Evolutionary conservation across 2,113 vertebrate species (phyloP).

Genomic region (Cyprinodon variegatus): DNA sequence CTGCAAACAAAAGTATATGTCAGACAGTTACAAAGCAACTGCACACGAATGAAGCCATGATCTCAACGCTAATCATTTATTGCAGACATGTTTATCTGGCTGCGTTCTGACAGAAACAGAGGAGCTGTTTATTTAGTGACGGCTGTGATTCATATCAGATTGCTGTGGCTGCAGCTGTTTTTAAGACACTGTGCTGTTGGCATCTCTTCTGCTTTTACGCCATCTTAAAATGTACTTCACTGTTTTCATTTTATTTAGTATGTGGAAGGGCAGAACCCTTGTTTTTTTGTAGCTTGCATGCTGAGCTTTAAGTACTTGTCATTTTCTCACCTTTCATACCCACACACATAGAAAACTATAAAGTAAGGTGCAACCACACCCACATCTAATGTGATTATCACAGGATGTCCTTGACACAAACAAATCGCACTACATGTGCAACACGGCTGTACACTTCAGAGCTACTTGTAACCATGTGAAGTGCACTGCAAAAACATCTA

Average conservation of each 20-base stretch:
- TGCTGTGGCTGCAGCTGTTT: conserved; percentile 15
- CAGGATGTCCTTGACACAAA: conserved; percentile 56
- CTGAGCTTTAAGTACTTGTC: neutral
- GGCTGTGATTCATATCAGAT: conserved; percentile 21
- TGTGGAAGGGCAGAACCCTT: neutral
- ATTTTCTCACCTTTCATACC: neutral
- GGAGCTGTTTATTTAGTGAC: conserved; percentile 16
- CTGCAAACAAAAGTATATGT: conserved; percentile 63
- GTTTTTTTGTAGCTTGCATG: neutral
- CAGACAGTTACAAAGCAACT: neutral
- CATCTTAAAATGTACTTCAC: neutral
- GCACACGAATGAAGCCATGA: neutral
- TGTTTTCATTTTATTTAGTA: neutral
- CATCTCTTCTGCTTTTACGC: conserved; percentile 3
- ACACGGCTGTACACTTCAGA: conserved; percentile 27
- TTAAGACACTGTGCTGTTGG: neutral
- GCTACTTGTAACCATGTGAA: conserved; percentile 23
- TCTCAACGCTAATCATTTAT: neutral
- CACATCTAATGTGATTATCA: conserved; percentile 12
- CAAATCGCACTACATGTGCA: conserved; percentile 44
- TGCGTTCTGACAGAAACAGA: conserved; percentile 6
- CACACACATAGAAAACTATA: neutral
- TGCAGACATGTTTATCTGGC: neutral
- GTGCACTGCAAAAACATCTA: neutral
- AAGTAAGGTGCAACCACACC: conserved; percentile 15